A percentile compares a stretch with the other conserved stretches of the same genome.
Conservation (phyloP, 2,797 vertebrate genomes). For the Eptatretus atami region DNA sequence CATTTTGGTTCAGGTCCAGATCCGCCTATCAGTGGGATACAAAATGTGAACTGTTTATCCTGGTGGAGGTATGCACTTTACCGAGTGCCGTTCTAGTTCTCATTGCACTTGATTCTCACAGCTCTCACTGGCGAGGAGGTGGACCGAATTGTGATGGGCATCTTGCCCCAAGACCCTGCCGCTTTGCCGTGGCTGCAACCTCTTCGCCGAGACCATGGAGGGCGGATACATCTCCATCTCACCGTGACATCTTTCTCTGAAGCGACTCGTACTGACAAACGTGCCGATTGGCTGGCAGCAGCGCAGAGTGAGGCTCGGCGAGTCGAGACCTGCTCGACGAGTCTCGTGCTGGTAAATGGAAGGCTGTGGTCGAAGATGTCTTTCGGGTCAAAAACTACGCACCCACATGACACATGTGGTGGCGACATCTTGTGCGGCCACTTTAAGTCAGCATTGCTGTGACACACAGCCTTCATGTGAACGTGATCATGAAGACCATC, state of each 20-base stretch:
- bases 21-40: too few relatives aligned
- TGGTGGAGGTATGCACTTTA: too few relatives aligned
- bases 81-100: too few relatives aligned
- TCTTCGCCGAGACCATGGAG: not conserved
- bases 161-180: not conserved
- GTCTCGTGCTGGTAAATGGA: not conserved
- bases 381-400: not conserved
- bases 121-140: not conserved
- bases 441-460: not conserved
- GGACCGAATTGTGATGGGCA: not conserved
- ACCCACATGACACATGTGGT: not conserved
- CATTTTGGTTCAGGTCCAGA: too few relatives aligned
- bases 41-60: too few relatives aligned
- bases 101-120: too few relatives aligned
- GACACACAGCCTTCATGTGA: too few relatives aligned
- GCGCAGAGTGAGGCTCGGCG: not conserved
- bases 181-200: not conserved
- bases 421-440: not conserved
- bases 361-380: not conserved
- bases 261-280: not conserved
- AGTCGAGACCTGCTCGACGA: not conserved
- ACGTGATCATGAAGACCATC: too few relatives aligned
- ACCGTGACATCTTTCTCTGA: not conserved
- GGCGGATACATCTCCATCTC: conserved; percentile 3
- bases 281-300: not conserved